phyloP scores from a whole-genome alignment of 2,888 invertebrate genomes.

The Reticulitermes lucifugus region DNA sequence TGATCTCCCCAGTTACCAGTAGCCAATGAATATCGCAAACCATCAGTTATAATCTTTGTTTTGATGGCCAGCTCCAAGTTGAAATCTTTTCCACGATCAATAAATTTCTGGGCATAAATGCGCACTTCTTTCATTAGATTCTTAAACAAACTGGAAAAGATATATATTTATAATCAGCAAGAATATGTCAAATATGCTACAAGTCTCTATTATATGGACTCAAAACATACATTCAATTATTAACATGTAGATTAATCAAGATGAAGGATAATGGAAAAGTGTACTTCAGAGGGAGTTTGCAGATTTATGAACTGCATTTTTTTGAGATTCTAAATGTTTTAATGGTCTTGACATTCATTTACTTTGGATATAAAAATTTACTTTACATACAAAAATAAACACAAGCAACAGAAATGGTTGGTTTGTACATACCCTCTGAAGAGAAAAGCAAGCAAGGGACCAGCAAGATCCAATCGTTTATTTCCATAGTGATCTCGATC shows the following conservation, averaged over 20 bases:
- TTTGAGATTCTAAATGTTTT: too few species aligned
- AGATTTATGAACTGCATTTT: too few species aligned
- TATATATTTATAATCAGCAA: background rate
- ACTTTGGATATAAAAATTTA: too few species aligned
- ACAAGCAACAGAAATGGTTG: background rate
- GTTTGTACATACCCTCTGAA: slow-evolving; percentile 81
- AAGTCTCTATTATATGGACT: too few species aligned
- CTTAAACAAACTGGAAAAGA: slow-evolving; percentile 78
- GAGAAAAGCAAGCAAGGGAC: slow-evolving; percentile 95
- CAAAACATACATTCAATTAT: too few species aligned
- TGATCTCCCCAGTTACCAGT: slow-evolving; percentile 99
- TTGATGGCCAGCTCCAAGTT: slow-evolving; percentile 96
- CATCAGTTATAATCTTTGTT: slow-evolving; percentile 98
- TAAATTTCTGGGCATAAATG: slow-evolving; percentile 99
- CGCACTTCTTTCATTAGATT: slow-evolving; percentile 97
- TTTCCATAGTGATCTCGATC: slow-evolving; percentile 99
- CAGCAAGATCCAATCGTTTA: slow-evolving; percentile 97
- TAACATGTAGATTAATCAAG: too few species aligned
- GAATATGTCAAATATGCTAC: too few species aligned
- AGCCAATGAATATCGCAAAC: slow-evolving; percentile 96
- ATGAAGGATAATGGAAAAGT: too few species aligned
- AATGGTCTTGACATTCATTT: too few species aligned
- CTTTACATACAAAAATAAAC: too few species aligned
- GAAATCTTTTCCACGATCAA: slow-evolving; percentile 98
- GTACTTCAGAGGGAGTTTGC: too few species aligned